Evolutionary conservation across 1,140 invertebrate genomes (phyloP), one percentile per base, ranked within the genome.

Genomic region (Rhopalosiphum maidis): DNA sequence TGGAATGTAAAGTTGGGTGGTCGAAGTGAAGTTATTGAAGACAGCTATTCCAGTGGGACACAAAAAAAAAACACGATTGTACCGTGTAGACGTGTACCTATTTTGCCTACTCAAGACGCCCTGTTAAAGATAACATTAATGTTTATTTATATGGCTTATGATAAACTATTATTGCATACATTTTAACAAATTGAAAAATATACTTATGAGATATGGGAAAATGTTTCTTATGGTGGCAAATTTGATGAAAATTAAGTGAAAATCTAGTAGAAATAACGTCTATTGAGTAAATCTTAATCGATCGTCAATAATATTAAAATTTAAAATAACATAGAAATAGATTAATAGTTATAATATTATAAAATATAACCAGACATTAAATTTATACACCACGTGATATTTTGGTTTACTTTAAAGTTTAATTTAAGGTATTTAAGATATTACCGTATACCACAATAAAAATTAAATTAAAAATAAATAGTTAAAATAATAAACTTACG

Each of bases 221-320:
- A n/a, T n/a, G 0, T 18, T 21, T 68, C 4, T 9, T n/a, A n/a
- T 18, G 60, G n/a, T 77, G 15, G 0, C 0, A 0, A n/a, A 77
- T 18, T n/a, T 15, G 5, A 18, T n/a, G 1, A n/a, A n/a, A 77
- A 77, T 18, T 77, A 2, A 77, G 3, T 77, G 60, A 77, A 77
- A n/a, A 15, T 68, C 25, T 30, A 60, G 0, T 60, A 60, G 9
- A 68, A 68, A 68, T 25, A 68, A 77, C 30, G 4, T n/a, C n/a
- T 15, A 77, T n/a, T 77, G 30, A n/a, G 3, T 4, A 68, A 3
- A n/a, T 3, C 60, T 68, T n/a, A n/a, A 11, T 18, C 11, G 0
- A 68, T 30, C 30, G 30, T n/a, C 60, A 68, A 68, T 68, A 68
- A n/a, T n/a, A 68, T n/a, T 68, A n/a, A n/a, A 68, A 15, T 15